Conservation (phyloP, 1,140 invertebrate species). For the Thalassaphorura encarpata region DNA sequence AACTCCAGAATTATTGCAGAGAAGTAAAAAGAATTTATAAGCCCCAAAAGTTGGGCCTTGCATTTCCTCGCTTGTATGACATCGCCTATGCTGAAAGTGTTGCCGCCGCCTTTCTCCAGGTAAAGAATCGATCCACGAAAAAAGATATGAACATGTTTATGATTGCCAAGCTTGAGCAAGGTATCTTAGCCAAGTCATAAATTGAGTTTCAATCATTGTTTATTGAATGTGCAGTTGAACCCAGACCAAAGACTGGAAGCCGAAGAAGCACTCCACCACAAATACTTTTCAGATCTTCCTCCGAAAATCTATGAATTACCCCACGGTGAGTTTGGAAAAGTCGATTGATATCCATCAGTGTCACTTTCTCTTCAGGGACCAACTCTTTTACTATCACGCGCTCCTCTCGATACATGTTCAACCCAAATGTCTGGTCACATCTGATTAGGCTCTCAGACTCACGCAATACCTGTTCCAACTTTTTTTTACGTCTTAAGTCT, state of each 20-base stretch:
- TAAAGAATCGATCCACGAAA: slow-evolving; percentile 31
- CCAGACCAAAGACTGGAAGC: slow-evolving; percentile 77
- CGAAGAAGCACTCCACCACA: slow-evolving; percentile 72
- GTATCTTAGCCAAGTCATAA: no score
- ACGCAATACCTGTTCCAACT: slow-evolving; percentile 13
- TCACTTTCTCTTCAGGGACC: slow-evolving; percentile 13
- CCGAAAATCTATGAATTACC: slow-evolving; percentile 79
- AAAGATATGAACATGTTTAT: not conserved
- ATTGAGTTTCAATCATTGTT: slow-evolving; percentile 15
- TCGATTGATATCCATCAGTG: slow-evolving; percentile 17
- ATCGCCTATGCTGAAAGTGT: slow-evolving; percentile 77
- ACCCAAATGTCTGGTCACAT: not conserved
- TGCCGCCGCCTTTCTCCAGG: slow-evolving; percentile 66
- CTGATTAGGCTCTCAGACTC: not conserved
- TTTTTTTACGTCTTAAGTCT: slow-evolving; percentile 6
- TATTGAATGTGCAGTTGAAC: slow-evolving; percentile 56
- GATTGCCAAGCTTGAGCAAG: no score
- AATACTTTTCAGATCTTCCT: slow-evolving; percentile 82
- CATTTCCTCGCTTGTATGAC: slow-evolving; percentile 79
- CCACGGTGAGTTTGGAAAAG: slow-evolving; percentile 55
- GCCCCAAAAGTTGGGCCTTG: slow-evolving; percentile 64
- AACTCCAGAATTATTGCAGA: slow-evolving; percentile 72
- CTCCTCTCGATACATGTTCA: slow-evolving; percentile 11
- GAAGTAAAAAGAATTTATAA: slow-evolving; percentile 68
- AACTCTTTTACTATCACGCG: slow-evolving; percentile 18